A percentile compares a stretch with the other conserved stretches of the same genome.
Evolutionary conservation across 2,113 vertebrate genomes (phyloP).

Genomic region (human): GRCh38 chr1:205469001-205469500

Average conservation of each 20-base stretch:
- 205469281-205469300: neutral
- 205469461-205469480: neutral
- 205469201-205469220: neutral
- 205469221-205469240: neutral
- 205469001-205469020: neutral
- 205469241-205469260: neutral
- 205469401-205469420: neutral
- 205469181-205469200: neutral
- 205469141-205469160: neutral
- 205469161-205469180: rapidly evolving
- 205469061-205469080: neutral
- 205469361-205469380: neutral
- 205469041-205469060: neutral
- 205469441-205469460: neutral
- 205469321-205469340: neutral
- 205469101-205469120: neutral
- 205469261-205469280: neutral
- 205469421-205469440: neutral
- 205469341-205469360: neutral
- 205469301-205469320: neutral
- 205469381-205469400: neutral
- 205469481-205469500: neutral
- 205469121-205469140: neutral
- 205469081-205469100: neutral
- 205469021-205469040: neutral